phyloP scores from a whole-genome alignment of 1,140 invertebrate species.

The Streblospio benedicti region DNA sequence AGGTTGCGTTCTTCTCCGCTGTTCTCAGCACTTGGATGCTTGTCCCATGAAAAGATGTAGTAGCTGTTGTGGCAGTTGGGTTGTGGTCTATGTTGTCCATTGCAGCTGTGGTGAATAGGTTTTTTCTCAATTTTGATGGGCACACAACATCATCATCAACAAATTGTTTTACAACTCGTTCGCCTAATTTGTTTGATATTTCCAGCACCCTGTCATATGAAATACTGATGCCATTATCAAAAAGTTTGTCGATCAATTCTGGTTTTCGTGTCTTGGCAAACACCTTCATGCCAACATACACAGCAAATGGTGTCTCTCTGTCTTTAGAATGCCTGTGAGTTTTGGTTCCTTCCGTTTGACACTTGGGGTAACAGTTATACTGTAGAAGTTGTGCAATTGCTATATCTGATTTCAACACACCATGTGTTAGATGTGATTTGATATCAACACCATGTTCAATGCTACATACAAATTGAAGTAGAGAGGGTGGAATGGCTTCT shows the following conservation, averaged over 20 bases:
- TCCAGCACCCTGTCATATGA: neutral
- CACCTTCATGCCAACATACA: neutral
- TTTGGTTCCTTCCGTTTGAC: neutral
- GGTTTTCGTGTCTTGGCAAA: neutral
- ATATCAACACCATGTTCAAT: constrained; percentile 16
- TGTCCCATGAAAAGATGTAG: constrained; percentile 15
- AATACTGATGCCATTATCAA: too few relatives aligned
- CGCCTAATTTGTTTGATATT: neutral
- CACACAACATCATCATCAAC: neutral
- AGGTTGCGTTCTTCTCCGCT: neutral
- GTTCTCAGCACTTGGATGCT: constrained; percentile 14
- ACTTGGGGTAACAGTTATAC: constrained; percentile 16
- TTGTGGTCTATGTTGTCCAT: constrained; percentile 16
- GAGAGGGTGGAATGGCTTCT: constrained; percentile 16
- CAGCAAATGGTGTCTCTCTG: neutral
- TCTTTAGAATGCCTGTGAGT: constrained; percentile 14
- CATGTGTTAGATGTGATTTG: constrained; percentile 14
- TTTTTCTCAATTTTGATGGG: neutral
- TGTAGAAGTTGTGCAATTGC: constrained; percentile 20
- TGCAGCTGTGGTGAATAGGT: neutral
- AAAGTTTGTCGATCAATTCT: too few relatives aligned
- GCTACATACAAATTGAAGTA: constrained; percentile 20
- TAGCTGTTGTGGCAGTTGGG: constrained; percentile 11
- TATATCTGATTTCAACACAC: constrained; percentile 12
- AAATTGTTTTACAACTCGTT: neutral